Conservation (phyloP, 2,113 vertebrate species). For the Apistogramma diplotaenia region DNA sequence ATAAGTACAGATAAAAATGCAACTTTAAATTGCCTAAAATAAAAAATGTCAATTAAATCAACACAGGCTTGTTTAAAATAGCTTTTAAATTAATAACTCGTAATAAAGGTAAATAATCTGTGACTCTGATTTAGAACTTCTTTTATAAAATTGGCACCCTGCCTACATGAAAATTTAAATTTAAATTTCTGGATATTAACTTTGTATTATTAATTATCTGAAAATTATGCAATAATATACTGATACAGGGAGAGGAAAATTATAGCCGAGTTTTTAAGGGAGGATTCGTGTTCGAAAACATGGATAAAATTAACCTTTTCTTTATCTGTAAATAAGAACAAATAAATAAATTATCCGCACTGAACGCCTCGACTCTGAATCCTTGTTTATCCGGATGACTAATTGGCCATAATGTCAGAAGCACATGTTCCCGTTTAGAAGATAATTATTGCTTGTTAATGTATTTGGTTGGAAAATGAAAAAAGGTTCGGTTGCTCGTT, state of each 20-base stretch:
- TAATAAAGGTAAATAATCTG: neutral
- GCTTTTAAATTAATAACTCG: neutral
- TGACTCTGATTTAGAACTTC: neutral
- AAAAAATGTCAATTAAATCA: neutral
- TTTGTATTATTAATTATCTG: neutral
- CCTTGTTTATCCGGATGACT: neutral
- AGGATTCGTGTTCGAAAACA: neutral
- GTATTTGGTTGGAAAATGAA: slow-evolving; percentile 37
- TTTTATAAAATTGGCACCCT: neutral
- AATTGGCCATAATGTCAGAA: neutral
- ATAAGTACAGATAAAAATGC: neutral
- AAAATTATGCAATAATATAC: neutral
- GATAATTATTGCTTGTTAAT: slow-evolving; percentile 27
- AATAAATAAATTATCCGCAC: neutral
- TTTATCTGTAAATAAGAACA: neutral
- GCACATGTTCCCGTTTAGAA: slow-evolving; percentile 6
- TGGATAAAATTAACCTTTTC: neutral
- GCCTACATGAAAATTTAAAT: neutral
- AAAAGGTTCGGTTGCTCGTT: slow-evolving; percentile 23
- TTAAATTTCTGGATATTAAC: neutral
- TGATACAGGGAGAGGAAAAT: too few species aligned
- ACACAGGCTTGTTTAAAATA: neutral
- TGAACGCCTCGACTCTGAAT: neutral
- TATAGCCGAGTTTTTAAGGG: neutral
- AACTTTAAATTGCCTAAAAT: neutral